phyloP scores from a whole-genome alignment of 2,797 vertebrate genomes.

The Pipistrellus pipistrellus region DNA sequence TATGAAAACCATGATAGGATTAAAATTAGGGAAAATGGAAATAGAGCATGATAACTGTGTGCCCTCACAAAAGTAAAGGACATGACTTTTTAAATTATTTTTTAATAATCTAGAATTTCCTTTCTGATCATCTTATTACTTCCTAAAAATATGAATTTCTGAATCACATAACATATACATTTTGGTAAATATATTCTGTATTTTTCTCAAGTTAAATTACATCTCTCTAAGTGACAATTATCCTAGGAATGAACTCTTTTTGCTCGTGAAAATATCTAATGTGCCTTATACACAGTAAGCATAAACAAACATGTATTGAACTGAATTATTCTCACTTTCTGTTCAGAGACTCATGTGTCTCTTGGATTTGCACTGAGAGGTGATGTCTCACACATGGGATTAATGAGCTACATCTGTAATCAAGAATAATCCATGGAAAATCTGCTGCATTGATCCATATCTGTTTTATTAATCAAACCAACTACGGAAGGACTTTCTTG shows the following conservation, averaged over 20 bases:
- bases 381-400: constrained; percentile 57
- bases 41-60: not conserved
- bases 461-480: constrained; percentile 77
- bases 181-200: not conserved
- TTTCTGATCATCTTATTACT: constrained; percentile 40
- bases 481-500: constrained; percentile 73
- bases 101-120: constrained; percentile 26
- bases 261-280: not conserved
- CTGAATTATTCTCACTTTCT: constrained; percentile 53
- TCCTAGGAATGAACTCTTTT: not conserved
- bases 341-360: constrained; percentile 38
- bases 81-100: constrained; percentile 4
- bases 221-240: not conserved
- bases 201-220: constrained; percentile 42
- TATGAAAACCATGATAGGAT: not conserved
- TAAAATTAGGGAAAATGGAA: constrained; percentile 21
- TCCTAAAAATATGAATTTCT: constrained; percentile 43
- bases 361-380: constrained; percentile 50
- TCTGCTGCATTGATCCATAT: constrained; percentile 71
- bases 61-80: constrained; percentile 13
- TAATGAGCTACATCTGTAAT: constrained; percentile 76
- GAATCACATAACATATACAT: constrained; percentile 27
- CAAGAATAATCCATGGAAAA: constrained; percentile 72
- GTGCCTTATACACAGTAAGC: not conserved
- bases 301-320: not conserved